A percentile compares a stretch with the other conserved stretches of the same genome.
Evolutionary conservation across 1,140 invertebrate genomes (phyloP).

Genomic region (Bombus fervidus): DNA sequence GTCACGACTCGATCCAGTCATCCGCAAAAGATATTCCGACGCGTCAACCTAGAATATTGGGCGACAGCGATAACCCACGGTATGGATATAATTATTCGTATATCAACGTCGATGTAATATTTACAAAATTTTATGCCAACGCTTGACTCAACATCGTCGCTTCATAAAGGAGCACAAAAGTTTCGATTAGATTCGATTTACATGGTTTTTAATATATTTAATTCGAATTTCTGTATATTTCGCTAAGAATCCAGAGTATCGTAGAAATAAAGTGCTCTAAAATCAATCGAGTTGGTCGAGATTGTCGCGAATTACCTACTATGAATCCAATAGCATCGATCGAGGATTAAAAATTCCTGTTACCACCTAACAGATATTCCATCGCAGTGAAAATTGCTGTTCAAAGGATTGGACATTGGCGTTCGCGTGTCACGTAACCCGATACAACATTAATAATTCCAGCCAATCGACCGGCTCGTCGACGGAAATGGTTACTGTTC

Average conservation of each 20-base stretch:
- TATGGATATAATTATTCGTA: too few relatives aligned
- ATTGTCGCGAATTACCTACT: not conserved
- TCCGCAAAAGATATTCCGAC: too few relatives aligned
- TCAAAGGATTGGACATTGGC: not conserved
- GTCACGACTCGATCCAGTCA: too few relatives aligned
- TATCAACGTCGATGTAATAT: too few relatives aligned
- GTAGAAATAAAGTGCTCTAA: not conserved
- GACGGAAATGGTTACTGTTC: too few relatives aligned
- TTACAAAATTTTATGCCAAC: too few relatives aligned
- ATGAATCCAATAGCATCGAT: not conserved
- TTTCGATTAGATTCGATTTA: too few relatives aligned
- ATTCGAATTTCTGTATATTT: not conserved
- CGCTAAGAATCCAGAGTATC: not conserved
- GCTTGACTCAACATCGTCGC: too few relatives aligned
- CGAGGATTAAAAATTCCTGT: not conserved
- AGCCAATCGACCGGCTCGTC: not conserved
- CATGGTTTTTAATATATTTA: not conserved
- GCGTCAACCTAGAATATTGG: too few relatives aligned
- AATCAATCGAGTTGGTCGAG: not conserved
- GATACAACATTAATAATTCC: constrained; percentile 23
- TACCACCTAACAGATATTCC: not conserved
- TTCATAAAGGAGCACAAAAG: too few relatives aligned
- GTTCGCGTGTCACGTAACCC: not conserved
- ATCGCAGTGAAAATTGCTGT: not conserved
- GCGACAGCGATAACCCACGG: too few relatives aligned